Conservation (phyloP, 2,113 vertebrate species). For the Hippolais icterina region DNA sequence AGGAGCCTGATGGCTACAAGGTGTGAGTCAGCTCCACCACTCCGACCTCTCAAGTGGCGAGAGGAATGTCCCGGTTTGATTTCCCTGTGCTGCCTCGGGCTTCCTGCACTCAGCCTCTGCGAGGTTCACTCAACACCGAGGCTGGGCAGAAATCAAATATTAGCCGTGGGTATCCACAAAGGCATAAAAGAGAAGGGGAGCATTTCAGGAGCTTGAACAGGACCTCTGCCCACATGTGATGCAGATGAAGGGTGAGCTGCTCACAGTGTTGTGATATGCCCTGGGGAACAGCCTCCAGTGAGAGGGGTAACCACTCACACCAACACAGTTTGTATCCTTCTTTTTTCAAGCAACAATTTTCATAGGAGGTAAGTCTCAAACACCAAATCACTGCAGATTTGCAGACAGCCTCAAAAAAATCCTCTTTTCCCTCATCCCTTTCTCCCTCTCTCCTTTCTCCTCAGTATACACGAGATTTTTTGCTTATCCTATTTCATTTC, state of each 20-base stretch:
- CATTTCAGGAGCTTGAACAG: background rate
- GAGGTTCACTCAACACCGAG: background rate
- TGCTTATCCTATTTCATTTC: background rate
- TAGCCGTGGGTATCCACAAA: background rate
- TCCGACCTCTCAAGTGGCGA: background rate
- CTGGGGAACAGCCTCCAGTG: background rate
- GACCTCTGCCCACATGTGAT: fast-evolving
- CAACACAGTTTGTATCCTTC: background rate
- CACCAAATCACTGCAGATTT: background rate
- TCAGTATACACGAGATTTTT: background rate
- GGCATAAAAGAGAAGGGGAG: background rate
- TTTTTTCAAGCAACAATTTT: background rate
- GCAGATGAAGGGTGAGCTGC: background rate
- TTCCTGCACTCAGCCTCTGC: background rate
- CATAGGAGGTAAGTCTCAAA: background rate
- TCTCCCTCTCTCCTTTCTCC: background rate
- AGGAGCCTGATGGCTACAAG: conserved; percentile 44
- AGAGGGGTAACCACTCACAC: background rate
- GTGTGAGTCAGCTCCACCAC: background rate
- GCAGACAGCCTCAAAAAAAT: background rate
- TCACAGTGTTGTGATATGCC: fast-evolving
- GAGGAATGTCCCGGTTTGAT: background rate
- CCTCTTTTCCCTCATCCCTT: background rate
- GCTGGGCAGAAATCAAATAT: background rate
- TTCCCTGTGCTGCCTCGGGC: background rate